A percentile compares a stretch with the other conserved stretches of the same genome.
Evolutionary conservation across 2,113 vertebrate genomes (phyloP).

Genomic region (Cichladusa arquata): DNA sequence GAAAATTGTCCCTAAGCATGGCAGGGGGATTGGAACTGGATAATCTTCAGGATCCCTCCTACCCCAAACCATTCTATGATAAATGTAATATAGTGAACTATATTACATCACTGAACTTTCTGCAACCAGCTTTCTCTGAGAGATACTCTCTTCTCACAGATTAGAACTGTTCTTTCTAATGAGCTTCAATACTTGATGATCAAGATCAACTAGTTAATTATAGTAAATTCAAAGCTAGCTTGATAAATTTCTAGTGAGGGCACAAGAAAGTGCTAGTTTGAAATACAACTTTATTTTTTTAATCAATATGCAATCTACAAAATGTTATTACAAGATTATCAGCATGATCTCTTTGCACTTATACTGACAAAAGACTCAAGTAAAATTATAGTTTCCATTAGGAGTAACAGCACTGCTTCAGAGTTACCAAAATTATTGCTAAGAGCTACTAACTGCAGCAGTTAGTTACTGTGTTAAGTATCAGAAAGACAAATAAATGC

Average conservation of each 20-base stretch:
- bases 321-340: slow-evolving; percentile 73
- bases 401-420: slow-evolving; percentile 42
- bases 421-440: slow-evolving; percentile 42
- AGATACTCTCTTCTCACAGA: not conserved
- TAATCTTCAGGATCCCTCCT: not conserved
- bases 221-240: not conserved
- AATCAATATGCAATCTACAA: slow-evolving; percentile 77
- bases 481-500: not conserved
- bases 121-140: not conserved
- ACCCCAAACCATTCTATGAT: not conserved
- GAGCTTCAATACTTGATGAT: not conserved
- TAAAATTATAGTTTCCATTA: slow-evolving; percentile 66
- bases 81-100: not conserved
- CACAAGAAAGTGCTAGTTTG: slow-evolving; percentile 45
- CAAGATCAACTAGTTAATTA: not conserved
- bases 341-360: slow-evolving; percentile 51
- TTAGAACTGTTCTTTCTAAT: not conserved
- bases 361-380: slow-evolving; percentile 33
- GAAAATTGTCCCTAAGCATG: not conserved
- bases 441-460: slow-evolving; percentile 14
- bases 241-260: not conserved
- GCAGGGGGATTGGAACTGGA: not conserved
- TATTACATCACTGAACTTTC: not conserved
- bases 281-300: slow-evolving; percentile 78
- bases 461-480: slow-evolving; percentile 16